Percentiles rank a stretch among this genome's conserved stretches.
phyloP scores from a whole-genome alignment of 2,888 invertebrate species.

The Anthoptus insignis region DNA sequence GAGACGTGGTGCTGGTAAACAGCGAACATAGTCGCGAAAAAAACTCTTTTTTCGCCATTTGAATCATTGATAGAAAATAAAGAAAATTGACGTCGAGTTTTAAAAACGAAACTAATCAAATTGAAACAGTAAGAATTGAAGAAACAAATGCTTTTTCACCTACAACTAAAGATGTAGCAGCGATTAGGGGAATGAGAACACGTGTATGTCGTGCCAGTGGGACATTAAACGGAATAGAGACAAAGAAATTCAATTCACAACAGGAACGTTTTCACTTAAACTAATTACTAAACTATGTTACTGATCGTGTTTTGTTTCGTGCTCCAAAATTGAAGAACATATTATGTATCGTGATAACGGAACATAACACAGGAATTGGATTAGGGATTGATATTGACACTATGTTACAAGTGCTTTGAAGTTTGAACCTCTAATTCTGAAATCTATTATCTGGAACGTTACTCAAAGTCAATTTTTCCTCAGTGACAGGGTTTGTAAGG shows the following conservation, averaged over 20 bases:
- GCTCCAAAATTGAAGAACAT: background rate
- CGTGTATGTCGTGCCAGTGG: conserved; percentile 24
- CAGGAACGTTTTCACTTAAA: conserved; percentile 28
- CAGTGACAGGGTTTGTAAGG: too few species aligned
- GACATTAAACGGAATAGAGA: conserved; percentile 21
- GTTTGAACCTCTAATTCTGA: background rate
- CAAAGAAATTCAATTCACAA: conserved; percentile 18
- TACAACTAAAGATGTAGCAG: conserved; percentile 6
- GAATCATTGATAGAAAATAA: too few species aligned
- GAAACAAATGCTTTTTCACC: background rate
- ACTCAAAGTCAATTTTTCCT: too few species aligned
- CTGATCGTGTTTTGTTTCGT: background rate
- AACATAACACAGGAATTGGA: conserved; percentile 1
- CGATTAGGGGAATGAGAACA: conserved; percentile 30
- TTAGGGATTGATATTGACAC: background rate
- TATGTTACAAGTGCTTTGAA: background rate
- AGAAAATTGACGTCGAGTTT: too few species aligned
- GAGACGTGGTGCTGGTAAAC: too few species aligned
- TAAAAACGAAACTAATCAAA: too few species aligned
- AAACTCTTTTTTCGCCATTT: too few species aligned
- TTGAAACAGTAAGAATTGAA: background rate
- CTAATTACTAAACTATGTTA: conserved; percentile 9
- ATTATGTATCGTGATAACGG: background rate
- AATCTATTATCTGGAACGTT: too few species aligned
- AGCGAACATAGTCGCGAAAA: too few species aligned